phyloP scores from a whole-genome alignment of 1,140 invertebrate species.

The Rhopalosiphum padi region DNA sequence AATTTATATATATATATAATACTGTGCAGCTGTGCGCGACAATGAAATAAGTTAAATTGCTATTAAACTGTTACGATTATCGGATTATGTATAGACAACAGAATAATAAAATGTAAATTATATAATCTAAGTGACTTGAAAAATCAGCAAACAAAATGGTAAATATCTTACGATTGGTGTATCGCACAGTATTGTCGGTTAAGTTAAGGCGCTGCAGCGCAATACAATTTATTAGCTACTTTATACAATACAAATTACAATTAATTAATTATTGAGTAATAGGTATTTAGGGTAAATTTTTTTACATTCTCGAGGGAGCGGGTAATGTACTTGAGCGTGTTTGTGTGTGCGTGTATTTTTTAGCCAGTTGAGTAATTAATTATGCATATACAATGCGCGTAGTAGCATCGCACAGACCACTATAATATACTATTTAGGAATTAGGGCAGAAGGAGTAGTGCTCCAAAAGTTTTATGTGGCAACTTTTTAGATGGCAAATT shows the following conservation, averaged over 20 bases:
- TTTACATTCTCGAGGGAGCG: neutral
- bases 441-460: neutral
- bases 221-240: neutral
- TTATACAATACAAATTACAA: neutral
- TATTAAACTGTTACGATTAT: neutral
- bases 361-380: neutral
- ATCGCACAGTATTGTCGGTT: neutral
- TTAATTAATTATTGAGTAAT: neutral
- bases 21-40: neutral
- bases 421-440: neutral
- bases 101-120: neutral
- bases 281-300: neutral
- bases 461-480: neutral
- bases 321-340: neutral
- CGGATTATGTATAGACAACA: neutral
- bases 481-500: neutral
- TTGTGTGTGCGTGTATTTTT: neutral
- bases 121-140: neutral
- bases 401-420: neutral
- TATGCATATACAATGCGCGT: neutral
- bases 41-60: neutral
- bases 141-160: neutral
- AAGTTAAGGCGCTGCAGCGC: no score
- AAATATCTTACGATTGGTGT: neutral
- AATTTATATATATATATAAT: neutral